A percentile compares a stretch with the other conserved stretches of the same genome.
phyloP scores from a whole-genome alignment of 2,797 vertebrate species.

The Chloroceryle inda region DNA sequence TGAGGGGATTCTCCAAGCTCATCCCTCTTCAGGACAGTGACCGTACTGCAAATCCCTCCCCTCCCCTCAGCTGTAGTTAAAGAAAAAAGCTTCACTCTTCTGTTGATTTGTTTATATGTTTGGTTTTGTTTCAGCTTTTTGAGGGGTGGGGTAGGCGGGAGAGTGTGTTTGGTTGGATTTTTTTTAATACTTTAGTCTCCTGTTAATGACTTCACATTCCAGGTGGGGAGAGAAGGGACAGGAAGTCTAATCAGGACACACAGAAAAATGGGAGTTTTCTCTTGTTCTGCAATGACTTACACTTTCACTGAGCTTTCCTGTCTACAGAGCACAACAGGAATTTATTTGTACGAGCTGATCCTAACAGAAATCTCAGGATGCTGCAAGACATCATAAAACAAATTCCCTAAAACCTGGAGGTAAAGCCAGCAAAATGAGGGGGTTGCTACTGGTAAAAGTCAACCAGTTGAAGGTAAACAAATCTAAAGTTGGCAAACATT shows the following conservation, averaged over 20 bases:
- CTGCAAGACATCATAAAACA: not conserved
- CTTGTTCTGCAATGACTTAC: not conserved
- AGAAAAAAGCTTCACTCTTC: not conserved
- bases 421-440: not conserved
- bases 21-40: not conserved
- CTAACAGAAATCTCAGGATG: not conserved
- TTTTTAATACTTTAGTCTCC: not conserved
- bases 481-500: not conserved
- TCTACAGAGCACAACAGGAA: not conserved
- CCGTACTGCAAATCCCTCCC: not conserved
- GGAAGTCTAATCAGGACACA: not conserved
- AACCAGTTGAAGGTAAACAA: not conserved
- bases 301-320: not conserved
- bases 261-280: not conserved
- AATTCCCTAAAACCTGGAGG: not conserved
- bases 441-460: not conserved
- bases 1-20: not conserved
- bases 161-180: not conserved
- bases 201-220: not conserved
- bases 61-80: not conserved
- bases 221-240: not conserved
- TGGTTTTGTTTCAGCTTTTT: no score
- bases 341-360: not conserved
- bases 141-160: no score
- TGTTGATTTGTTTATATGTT: not conserved